These are phyloP conservation scores for Acropora tenuis DNA, from an alignment of 64 coral and sea anemone species.

Conservation along the genomic window DNA sequence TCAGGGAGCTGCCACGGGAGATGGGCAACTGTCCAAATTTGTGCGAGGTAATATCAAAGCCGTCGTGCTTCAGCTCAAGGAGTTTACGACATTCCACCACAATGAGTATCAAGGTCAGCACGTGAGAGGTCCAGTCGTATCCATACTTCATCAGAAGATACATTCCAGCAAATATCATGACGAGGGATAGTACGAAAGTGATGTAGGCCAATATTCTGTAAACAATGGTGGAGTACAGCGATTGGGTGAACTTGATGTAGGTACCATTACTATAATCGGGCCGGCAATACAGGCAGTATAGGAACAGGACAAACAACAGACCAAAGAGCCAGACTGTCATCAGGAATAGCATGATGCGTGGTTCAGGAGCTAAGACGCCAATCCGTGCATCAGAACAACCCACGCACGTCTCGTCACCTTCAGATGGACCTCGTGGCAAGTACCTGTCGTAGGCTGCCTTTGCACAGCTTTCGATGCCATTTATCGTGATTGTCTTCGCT, in stretches of 20 bases:
- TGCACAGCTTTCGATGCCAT: background rate
- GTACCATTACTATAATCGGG: background rate
- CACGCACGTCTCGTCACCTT: background rate
- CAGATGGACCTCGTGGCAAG: background rate
- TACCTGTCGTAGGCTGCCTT: background rate
- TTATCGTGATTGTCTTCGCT: background rate
- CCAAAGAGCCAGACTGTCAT: background rate
- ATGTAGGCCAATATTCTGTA: background rate
- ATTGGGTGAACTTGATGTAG: background rate
- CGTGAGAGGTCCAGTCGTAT: background rate
- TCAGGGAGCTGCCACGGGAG: background rate
- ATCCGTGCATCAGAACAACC: background rate
- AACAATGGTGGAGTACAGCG: background rate
- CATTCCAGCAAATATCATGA: background rate
- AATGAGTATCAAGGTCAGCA: background rate
- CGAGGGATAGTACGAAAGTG: background rate
- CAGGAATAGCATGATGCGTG: background rate
- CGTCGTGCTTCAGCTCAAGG: background rate
- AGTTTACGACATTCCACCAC: background rate
- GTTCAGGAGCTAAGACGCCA: background rate
- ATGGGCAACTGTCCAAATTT: background rate
- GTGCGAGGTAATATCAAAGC: background rate
- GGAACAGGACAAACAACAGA: background rate
- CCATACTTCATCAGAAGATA: background rate
- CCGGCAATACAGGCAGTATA: background rate